phyloP scores from a whole-genome alignment of 2,113 vertebrate genomes.

The Hipposideros armiger region DNA sequence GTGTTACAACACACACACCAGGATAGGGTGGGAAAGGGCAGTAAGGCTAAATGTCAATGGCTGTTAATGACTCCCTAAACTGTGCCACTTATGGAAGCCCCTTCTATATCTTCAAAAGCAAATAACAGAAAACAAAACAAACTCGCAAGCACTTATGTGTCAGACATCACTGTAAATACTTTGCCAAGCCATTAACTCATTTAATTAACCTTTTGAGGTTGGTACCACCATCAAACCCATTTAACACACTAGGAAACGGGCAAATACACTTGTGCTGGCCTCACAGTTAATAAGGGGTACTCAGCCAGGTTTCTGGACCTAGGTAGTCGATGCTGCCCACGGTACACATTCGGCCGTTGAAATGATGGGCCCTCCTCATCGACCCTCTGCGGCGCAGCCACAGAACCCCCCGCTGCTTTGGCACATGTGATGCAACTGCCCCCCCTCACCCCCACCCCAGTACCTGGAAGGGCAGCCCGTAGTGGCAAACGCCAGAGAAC shows the following conservation, averaged over 20 bases:
- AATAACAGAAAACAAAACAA: neutral
- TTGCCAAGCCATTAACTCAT: neutral
- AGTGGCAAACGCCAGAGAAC: neutral
- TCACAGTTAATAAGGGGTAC: neutral
- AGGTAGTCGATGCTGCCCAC: neutral
- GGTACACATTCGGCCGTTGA: neutral
- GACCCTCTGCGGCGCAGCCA: neutral
- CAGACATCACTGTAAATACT: neutral
- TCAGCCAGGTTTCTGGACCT: neutral
- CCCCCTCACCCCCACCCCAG: no score
- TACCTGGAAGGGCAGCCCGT: neutral
- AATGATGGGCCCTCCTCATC: neutral
- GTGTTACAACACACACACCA: neutral
- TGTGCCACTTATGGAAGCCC: neutral
- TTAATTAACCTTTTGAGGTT: neutral
- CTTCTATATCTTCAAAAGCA: neutral
- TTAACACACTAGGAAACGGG: neutral
- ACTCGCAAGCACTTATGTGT: neutral
- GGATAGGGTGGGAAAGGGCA: neutral
- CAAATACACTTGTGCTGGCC: neutral
- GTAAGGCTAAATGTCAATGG: neutral
- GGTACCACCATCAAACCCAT: neutral
- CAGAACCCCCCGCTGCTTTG: neutral
- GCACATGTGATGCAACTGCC: neutral
- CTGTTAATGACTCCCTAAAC: neutral